Evolutionary conservation across 2,113 vertebrate species (phyloP), one percentile per base, ranked within the genome.

Genomic region (Pelodiscus sinensis): DNA sequence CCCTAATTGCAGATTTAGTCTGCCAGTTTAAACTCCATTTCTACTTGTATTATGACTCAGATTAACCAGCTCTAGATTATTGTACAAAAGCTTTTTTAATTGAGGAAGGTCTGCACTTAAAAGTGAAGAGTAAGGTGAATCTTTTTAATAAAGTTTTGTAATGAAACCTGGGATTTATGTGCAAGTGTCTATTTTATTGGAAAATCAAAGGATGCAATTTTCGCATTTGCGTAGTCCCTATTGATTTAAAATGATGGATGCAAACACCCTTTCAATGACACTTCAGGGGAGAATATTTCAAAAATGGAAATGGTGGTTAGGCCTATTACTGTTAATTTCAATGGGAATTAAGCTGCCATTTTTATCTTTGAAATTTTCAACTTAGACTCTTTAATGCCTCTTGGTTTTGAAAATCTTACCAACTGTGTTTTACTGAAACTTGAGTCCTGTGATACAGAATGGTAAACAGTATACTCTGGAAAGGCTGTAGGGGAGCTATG

Each of bases 111-210:
- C 38, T 15, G 1, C 58, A 29, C 65, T 81, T n/a, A 22, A 44
- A 77, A 56, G 55, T 14, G n/a, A 90, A 4, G 86, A 31, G 18
- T 81, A 31, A 88, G 1, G 11, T 77, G 0, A 1, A 2, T 77
- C 73, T 87, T 84, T 35, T 2, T 57, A 97, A 94, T 96, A 96
- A 96, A 96, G 4, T 3, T 6, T 22, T 78, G 24, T 77, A 77
- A 50, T 77, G 73, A 77, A 77, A 77, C 11, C 12, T 77, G 38
- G 35, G 22, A 25, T 75, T 75, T 50, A 75, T 75, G 11, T 77
- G 38, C 12, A 14, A 8, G 13, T 44, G 13, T 24, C 38, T 44
- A 12, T 15, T 24, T 27, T 38, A 24, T 50, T 77, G 73, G 22
- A 77, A 77, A 77, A 50, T 25, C 73, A 77, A 50, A 50, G 38